A percentile compares a stretch with the other conserved stretches of the same genome.
Conservation (phyloP, 2,888 invertebrate species). For the Epinotia demarniana region DNA sequence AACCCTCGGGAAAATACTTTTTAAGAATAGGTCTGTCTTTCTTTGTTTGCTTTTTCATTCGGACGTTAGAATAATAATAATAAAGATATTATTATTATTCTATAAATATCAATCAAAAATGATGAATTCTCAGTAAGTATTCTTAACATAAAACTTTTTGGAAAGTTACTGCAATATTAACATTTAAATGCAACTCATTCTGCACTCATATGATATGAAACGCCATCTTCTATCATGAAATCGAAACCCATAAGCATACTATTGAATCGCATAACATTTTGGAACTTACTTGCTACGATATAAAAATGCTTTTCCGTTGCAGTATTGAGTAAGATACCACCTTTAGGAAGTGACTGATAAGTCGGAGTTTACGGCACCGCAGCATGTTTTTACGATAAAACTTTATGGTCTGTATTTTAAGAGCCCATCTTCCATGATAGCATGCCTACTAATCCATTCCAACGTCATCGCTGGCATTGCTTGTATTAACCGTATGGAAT, state of each 20-base stretch:
- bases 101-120: no score
- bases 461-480: background rate
- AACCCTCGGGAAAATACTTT: conserved; percentile 17
- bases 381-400: conserved; percentile 37
- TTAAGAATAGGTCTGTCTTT: background rate
- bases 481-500: background rate
- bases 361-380: conserved; percentile 21
- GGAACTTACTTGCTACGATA: background rate
- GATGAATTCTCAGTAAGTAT: no score
- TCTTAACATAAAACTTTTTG: no score
- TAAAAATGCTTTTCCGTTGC: conserved; percentile 3
- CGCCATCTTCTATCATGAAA: background rate
- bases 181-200: conserved; percentile 13
- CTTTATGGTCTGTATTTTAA: conserved; percentile 35
- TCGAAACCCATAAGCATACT: background rate
- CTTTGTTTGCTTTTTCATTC: background rate
- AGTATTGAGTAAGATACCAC: background rate
- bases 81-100: no score
- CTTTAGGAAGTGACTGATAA: background rate
- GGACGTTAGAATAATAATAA: no score
- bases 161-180: background rate
- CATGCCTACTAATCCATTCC: conserved; percentile 15
- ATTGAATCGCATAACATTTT: background rate
- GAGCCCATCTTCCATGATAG: conserved; percentile 24
- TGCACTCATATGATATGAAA: conserved; percentile 1